Percentiles rank a stretch among this genome's conserved stretches.
phyloP scores from a whole-genome alignment of 2,113 vertebrate genomes.

The Pachyramphus minor region DNA sequence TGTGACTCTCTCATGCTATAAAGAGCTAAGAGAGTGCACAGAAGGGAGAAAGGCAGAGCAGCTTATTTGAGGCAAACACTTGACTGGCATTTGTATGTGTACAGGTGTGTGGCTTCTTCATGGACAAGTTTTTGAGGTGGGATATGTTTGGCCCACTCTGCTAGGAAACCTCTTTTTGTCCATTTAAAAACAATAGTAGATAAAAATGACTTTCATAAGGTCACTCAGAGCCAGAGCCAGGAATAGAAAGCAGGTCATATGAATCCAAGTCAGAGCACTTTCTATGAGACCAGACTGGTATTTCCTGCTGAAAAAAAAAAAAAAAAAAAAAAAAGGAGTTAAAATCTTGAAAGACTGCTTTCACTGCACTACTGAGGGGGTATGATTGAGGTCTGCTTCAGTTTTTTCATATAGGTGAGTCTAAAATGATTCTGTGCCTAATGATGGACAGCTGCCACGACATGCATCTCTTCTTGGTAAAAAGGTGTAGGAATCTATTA shows the following conservation, averaged over 20 bases:
- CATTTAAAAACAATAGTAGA: slow-evolving; percentile 45
- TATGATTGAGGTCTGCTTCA: slow-evolving; percentile 32
- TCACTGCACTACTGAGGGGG: not conserved
- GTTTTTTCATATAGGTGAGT: not conserved
- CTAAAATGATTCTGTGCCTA: not conserved
- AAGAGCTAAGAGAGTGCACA: not conserved
- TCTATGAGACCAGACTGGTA: slow-evolving; percentile 16
- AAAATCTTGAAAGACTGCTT: slow-evolving; percentile 32
- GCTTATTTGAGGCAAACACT: not conserved
- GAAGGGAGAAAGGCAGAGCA: not conserved
- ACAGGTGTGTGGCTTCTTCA: not conserved
- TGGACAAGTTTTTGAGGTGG: not conserved
- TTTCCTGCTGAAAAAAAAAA: slow-evolving; percentile 28
- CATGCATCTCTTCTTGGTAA: not conserved
- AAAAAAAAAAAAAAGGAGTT: not conserved
- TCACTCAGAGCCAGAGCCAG: slow-evolving; percentile 26
- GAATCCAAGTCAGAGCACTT: slow-evolving; percentile 41
- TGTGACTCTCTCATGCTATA: not conserved
- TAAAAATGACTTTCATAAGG: slow-evolving; percentile 40
- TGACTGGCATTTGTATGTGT: not conserved
- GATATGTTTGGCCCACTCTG: not conserved
- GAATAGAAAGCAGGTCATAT: slow-evolving; percentile 55
- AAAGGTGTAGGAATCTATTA: not conserved
- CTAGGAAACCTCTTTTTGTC: not conserved
- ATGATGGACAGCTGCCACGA: slow-evolving; percentile 22